Conservation (phyloP, 1,140 invertebrate species). For the Apis dorsata region DNA sequence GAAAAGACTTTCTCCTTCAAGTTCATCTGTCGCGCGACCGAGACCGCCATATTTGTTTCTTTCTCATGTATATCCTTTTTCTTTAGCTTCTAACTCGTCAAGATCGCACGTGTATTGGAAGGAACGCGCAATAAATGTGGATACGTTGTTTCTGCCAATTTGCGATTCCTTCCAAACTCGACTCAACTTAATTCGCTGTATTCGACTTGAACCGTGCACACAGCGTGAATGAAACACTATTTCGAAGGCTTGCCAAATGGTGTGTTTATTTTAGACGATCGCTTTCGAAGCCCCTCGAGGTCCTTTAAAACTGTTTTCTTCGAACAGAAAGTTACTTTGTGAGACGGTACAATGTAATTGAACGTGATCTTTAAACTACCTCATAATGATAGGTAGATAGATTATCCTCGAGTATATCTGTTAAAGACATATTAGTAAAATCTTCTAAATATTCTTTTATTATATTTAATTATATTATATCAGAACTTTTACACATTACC, state of each 20-base stretch:
- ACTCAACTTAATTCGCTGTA: not conserved
- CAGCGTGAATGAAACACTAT: constrained; percentile 40
- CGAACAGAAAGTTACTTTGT: constrained; percentile 49
- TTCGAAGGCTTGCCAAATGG: constrained; percentile 48
- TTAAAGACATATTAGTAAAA: not conserved
- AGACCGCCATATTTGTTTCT: constrained; percentile 4
- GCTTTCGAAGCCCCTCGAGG: constrained; percentile 35
- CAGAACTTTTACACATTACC: not conserved
- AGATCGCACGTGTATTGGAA: not conserved
- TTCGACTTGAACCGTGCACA: not conserved
- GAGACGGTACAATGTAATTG: constrained; percentile 38
- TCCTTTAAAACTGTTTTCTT: constrained; percentile 37
- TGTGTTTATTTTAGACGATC: constrained; percentile 62
- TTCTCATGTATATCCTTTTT: not conserved
- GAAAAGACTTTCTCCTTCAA: constrained; percentile 59
- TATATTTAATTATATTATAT: constrained; percentile 16
- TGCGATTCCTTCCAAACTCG: not conserved
- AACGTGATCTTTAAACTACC: not conserved
- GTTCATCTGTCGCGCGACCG: constrained; percentile 36
- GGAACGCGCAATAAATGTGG: not conserved
- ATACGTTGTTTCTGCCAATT: not conserved
- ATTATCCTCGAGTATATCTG: not conserved
- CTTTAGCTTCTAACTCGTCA: not conserved
- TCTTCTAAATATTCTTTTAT: not conserved
- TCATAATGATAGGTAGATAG: not conserved